These are phyloP conservation scores for Aurelia aurita DNA, from an alignment of 30 jellyfish, hydroid and myxozoan species.

Conservation along the genomic window DNA sequence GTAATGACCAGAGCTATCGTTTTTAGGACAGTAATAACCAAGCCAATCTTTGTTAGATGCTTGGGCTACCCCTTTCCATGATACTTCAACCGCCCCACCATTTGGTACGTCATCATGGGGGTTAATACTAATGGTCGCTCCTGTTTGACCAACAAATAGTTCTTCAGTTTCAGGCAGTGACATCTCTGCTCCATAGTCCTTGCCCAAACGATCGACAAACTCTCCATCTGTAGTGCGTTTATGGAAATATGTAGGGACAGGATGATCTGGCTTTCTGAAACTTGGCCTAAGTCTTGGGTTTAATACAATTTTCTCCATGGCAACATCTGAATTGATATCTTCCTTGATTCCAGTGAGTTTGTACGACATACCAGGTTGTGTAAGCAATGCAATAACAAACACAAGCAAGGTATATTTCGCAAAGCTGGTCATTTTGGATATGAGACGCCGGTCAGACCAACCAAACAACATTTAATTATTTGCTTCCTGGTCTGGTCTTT, in stretches of 20 bases:
- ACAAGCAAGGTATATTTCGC: too few relatives aligned
- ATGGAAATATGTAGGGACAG: conserved; percentile 43
- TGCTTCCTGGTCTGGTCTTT: too few relatives aligned
- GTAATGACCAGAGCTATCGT: conserved; percentile 19
- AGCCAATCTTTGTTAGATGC: conserved; percentile 75
- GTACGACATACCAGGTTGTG: neutral
- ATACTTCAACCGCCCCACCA: conserved; percentile 67
- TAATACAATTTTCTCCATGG: neutral
- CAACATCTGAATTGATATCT: neutral
- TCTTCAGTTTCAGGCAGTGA: conserved; percentile 17
- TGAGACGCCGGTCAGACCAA: too few relatives aligned
- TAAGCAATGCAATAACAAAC: too few relatives aligned
- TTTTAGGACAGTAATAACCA: conserved; percentile 76
- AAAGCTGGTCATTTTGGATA: too few relatives aligned
- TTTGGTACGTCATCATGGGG: conserved; percentile 32
- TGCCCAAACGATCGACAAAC: conserved; percentile 15
- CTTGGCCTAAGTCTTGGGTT: conserved; percentile 3
- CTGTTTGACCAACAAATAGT: neutral
- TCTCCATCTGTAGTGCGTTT: conserved; percentile 7
- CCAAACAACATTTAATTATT: too few relatives aligned
- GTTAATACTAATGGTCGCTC: neutral
- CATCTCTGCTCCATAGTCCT: conserved; percentile 25
- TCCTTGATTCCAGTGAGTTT: neutral
- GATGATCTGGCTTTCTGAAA: conserved; percentile 8
- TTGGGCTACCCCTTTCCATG: conserved; percentile 60